Base-by-base conservation (phyloP, 2,113 vertebrate genomes). In the Cairina moschata region DNA sequence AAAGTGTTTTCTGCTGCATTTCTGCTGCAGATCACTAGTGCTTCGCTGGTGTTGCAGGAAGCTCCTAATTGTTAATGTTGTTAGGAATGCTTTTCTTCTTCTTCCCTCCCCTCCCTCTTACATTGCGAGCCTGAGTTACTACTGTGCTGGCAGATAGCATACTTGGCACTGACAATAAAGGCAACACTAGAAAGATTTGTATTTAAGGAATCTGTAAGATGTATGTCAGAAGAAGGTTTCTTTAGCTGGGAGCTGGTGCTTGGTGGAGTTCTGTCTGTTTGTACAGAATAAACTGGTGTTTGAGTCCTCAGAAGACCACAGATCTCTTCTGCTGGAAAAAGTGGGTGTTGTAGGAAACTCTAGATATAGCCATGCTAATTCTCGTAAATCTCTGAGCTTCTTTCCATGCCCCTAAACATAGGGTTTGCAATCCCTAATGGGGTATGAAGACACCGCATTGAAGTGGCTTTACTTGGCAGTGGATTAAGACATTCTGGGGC, bases 381-480 rank as follows among this genome's bases (percentile, higher is more conserved):
- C 77, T 72, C 0, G 2, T 94, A 82, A 86, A 82, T 88, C 28
- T 93, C 73, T 91, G 65, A 13, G 17, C 55, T 86, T 91, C 44
- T 90, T 90, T 93, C 85, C 36, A 15, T 89, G 63, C 65, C 80
- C 44, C 62, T 94, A 88, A 95, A 95, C 81, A 82, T 2, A 75
- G 90, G 65, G 74, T 95, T 82, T 93, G 66, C n/a, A 91, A 26
- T 90, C 88, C 66, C 38, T 78, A 60, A 66, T 48, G 80, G 83
- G 60, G 4, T 65, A 71, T 75, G 86, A 81, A 56, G 55, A n/a
- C 79, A 80, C 42, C 2, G 4, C 66, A 58, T 46, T 95, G 69
- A 91, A 92, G 85, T 96, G 88, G 90, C 86, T 92, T 91, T 79
- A 25, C 48, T 92, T 94, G 91, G 79, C 69, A 28, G 56, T 50